These are phyloP conservation scores for Phalacrocorax pelagicus DNA, from an alignment of 2,113 vertebrate genomes.

Conservation along the genomic window DNA sequence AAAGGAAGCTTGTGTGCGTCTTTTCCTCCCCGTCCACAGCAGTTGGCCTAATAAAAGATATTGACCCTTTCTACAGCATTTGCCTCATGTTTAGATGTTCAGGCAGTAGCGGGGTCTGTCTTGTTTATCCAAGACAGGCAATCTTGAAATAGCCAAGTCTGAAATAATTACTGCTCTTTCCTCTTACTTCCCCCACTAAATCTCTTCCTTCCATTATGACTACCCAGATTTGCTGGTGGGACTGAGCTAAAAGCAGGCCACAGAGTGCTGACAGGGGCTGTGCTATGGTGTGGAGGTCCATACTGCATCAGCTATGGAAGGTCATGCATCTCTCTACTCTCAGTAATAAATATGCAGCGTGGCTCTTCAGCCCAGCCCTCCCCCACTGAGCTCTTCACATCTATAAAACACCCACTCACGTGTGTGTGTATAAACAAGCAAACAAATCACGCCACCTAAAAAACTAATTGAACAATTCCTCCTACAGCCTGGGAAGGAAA, in stretches of 20 bases:
- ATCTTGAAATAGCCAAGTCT: not conserved
- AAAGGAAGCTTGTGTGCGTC: not conserved
- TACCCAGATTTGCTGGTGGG: not conserved
- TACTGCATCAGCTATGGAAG: not conserved
- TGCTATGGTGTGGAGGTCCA: not conserved
- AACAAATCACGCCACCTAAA: constrained; percentile 29
- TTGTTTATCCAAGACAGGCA: not conserved
- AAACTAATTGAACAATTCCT: constrained; percentile 34
- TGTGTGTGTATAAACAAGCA: constrained; percentile 12
- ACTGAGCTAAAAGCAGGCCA: not conserved
- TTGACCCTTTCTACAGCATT: not conserved
- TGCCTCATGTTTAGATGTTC: not conserved
- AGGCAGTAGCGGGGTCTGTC: not conserved
- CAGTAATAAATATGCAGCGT: not conserved
- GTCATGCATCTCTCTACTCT: not conserved
- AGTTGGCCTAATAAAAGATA: not conserved
- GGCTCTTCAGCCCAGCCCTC: not conserved
- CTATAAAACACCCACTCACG: constrained; percentile 19
- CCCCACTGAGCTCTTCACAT: not conserved
- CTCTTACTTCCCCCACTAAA: not conserved
- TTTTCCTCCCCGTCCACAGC: not conserved
- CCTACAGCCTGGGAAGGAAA: not conserved
- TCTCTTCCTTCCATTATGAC: not conserved
- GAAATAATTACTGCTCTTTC: not conserved
- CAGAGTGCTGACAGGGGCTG: not conserved